Conservation (phyloP, 2,113 vertebrate species). For the Sakesphorus luctuosus region DNA sequence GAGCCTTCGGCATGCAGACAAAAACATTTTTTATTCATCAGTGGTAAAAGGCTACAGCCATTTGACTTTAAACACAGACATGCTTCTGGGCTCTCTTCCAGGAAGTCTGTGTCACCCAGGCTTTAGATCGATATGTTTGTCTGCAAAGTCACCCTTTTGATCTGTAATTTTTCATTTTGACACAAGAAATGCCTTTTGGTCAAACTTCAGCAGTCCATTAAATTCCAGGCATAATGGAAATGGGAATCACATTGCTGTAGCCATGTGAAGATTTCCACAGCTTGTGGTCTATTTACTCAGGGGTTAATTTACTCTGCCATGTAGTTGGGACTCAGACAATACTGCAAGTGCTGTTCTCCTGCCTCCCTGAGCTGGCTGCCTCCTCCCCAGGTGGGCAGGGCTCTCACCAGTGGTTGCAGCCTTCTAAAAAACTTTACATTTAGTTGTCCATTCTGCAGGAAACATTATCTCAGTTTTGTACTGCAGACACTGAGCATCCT, state of each 20-base stretch:
- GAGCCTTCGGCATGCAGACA: constrained; percentile 47
- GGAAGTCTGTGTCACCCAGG: constrained; percentile 65
- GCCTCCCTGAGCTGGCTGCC: neutral
- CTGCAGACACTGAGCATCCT: neutral
- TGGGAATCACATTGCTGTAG: constrained; percentile 35
- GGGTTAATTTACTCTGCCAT: constrained; percentile 23
- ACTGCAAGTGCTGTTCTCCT: neutral
- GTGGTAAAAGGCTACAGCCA: constrained; percentile 61
- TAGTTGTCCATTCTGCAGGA: neutral
- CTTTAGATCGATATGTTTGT: constrained; percentile 69
- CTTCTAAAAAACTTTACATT: neutral
- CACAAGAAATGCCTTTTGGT: constrained; percentile 69
- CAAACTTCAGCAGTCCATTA: constrained; percentile 57
- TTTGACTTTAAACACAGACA: constrained; percentile 70
- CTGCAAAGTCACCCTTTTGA: constrained; percentile 71
- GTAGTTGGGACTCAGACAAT: neutral
- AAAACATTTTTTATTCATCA: constrained; percentile 64
- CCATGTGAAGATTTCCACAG: constrained; percentile 22
- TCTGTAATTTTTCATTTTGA: constrained; percentile 68
- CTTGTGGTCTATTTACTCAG: constrained; percentile 41
- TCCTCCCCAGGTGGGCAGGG: neutral
- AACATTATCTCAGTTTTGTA: accelerated
- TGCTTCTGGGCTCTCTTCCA: constrained; percentile 68
- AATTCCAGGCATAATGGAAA: constrained; percentile 57
- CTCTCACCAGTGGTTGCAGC: neutral